phyloP scores from a whole-genome alignment of 2,797 vertebrate genomes.

The Helicolenus hilgendorfi region DNA sequence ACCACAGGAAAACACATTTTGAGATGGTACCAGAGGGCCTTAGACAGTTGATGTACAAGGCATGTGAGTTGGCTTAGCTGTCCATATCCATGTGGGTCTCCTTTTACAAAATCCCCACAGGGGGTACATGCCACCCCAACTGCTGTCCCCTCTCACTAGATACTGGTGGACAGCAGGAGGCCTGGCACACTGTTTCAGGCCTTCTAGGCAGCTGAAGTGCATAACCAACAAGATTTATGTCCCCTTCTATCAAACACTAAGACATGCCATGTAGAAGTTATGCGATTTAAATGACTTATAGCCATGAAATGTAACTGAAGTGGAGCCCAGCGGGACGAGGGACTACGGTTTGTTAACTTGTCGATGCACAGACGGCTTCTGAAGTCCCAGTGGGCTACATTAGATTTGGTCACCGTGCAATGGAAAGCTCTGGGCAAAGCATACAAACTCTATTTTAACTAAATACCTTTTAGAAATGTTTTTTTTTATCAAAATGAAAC shows the following conservation, averaged over 20 bases:
- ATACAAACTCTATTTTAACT: background rate
- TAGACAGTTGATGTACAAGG: slow-evolving; percentile 33
- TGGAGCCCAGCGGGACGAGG: background rate
- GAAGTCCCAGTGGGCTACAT: background rate
- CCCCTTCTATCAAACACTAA: background rate
- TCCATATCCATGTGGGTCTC: slow-evolving; percentile 69
- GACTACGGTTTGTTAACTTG: slow-evolving; percentile 21
- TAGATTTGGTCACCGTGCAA: slow-evolving; percentile 1
- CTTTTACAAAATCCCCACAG: slow-evolving; percentile 72
- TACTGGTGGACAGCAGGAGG: slow-evolving; percentile 43
- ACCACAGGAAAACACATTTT: slow-evolving; percentile 37
- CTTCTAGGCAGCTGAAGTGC: slow-evolving; percentile 43
- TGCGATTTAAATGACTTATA: slow-evolving; percentile 56
- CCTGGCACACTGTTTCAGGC: slow-evolving; percentile 47
- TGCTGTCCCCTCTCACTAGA: slow-evolving; percentile 21
- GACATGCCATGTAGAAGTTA: slow-evolving; percentile 27
- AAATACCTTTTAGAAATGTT: background rate
- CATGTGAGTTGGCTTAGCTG: slow-evolving; percentile 72
- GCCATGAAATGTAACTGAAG: background rate
- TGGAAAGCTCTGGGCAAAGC: slow-evolving; percentile 8
- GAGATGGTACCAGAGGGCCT: slow-evolving; percentile 30
- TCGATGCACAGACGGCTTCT: background rate
- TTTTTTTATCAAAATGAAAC: slow-evolving; percentile 2
- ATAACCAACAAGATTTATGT: slow-evolving; percentile 69
- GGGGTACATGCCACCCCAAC: slow-evolving; percentile 53